Conservation (phyloP, 2,113 vertebrate genomes). For the Capreolus pygargus region DNA sequence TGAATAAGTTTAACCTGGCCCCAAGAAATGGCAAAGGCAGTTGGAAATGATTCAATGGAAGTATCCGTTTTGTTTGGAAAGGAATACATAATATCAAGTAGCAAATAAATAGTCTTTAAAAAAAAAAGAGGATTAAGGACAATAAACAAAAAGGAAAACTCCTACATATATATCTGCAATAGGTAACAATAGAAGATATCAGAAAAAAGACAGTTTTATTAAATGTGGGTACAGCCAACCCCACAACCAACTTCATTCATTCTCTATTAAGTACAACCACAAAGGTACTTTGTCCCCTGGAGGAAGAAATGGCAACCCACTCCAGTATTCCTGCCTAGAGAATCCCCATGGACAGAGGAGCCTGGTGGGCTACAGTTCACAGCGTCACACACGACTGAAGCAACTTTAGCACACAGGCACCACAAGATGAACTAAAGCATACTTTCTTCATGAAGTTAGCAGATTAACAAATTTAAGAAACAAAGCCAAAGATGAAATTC, state of each 20-base stretch:
- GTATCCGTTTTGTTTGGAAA: constrained; percentile 88
- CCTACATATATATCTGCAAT: background rate
- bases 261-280: background rate
- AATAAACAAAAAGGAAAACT: constrained; percentile 31
- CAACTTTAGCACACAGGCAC: background rate
- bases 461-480: background rate
- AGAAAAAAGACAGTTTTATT: background rate
- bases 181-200: background rate
- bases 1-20: constrained; percentile 92
- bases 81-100: constrained; percentile 94
- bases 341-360: background rate
- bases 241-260: background rate
- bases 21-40: constrained; percentile 91
- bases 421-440: background rate
- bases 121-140: constrained; percentile 83
- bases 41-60: constrained; percentile 90
- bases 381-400: background rate
- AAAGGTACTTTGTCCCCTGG: background rate
- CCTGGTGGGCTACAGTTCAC: background rate
- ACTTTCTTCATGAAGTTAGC: background rate
- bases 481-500: background rate
- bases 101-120: constrained; percentile 92
- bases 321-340: background rate
- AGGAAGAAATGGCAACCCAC: background rate
- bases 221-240: background rate